A percentile compares a stretch with the other conserved stretches of the same genome.
Conservation (phyloP, 2,888 invertebrate species). For the Clitarchus hookeri region DNA sequence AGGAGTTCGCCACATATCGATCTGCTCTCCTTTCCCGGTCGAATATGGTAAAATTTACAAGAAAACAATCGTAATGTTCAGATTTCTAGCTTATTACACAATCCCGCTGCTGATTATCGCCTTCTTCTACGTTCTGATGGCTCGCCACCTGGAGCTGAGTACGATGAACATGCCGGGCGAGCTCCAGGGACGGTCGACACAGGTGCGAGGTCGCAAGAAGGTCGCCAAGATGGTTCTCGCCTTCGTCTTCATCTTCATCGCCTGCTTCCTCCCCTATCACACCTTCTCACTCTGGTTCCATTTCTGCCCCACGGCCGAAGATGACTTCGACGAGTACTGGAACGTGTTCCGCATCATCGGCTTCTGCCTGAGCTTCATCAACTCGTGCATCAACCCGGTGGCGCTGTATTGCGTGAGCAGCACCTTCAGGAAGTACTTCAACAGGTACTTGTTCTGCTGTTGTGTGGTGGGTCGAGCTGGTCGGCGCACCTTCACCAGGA, state of each 20-base stretch:
- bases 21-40: constrained; percentile 71
- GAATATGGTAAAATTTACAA: constrained; percentile 55
- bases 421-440: constrained; percentile 75
- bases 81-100: constrained; percentile 81
- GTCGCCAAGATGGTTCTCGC: constrained; percentile 91
- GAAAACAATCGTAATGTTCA: constrained; percentile 58
- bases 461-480: constrained; percentile 48
- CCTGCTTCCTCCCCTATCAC: constrained; percentile 86
- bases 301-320: constrained; percentile 67
- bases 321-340: constrained; percentile 75
- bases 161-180: constrained; percentile 86
- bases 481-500: constrained; percentile 42
- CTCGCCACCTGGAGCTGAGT: constrained; percentile 78
- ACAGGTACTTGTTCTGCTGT: constrained; percentile 76
- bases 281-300: constrained; percentile 85
- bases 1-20: constrained; percentile 64
- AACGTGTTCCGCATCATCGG: constrained; percentile 78
- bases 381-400: constrained; percentile 89
- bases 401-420: constrained; percentile 88
- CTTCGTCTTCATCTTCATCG: constrained; percentile 87
- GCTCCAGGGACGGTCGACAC: constrained; percentile 64
- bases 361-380: constrained; percentile 84
- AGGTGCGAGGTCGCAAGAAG: constrained; percentile 62
- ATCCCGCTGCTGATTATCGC: constrained; percentile 85
- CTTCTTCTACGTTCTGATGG: constrained; percentile 89